These are phyloP conservation scores for Cranoglanis bouderius DNA, from an alignment of 2,113 vertebrate genomes.

Conservation along the genomic window DNA sequence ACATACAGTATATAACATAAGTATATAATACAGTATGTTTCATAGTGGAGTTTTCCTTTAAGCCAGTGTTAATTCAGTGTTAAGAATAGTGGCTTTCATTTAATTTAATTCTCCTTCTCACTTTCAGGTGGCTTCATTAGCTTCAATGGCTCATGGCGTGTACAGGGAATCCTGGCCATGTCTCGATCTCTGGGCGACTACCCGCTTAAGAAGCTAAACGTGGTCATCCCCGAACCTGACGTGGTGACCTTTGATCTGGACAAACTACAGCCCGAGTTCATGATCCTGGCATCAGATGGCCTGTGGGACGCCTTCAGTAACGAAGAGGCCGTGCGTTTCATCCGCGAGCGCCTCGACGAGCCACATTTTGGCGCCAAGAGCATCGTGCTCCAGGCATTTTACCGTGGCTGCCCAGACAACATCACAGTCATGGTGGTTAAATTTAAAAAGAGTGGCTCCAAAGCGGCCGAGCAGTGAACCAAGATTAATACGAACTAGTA, in stretches of 20 bases:
- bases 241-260: slow-evolving; percentile 94
- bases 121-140: slow-evolving; percentile 95
- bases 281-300: slow-evolving; percentile 96
- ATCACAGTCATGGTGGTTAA: slow-evolving; percentile 99
- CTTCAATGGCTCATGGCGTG: slow-evolving; percentile 97
- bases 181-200: slow-evolving; percentile 96
- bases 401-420: slow-evolving; percentile 96
- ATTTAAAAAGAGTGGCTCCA: slow-evolving; percentile 87
- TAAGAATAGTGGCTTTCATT: not conserved
- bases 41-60: not conserved
- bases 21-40: not conserved
- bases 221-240: slow-evolving; percentile 92
- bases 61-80: not conserved
- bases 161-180: slow-evolving; percentile 98
- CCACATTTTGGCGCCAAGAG: slow-evolving; percentile 98
- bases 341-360: slow-evolving; percentile 93
- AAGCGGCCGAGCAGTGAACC: slow-evolving; percentile 77
- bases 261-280: slow-evolving; percentile 96
- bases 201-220: slow-evolving; percentile 96
- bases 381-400: slow-evolving; percentile 97
- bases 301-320: slow-evolving; percentile 99
- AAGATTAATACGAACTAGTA: not conserved
- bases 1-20: too few relatives aligned
- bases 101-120: slow-evolving; percentile 33
- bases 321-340: slow-evolving; percentile 94